Conservation (phyloP, 2,888 invertebrate species). For the Eristalis tenax region DNA sequence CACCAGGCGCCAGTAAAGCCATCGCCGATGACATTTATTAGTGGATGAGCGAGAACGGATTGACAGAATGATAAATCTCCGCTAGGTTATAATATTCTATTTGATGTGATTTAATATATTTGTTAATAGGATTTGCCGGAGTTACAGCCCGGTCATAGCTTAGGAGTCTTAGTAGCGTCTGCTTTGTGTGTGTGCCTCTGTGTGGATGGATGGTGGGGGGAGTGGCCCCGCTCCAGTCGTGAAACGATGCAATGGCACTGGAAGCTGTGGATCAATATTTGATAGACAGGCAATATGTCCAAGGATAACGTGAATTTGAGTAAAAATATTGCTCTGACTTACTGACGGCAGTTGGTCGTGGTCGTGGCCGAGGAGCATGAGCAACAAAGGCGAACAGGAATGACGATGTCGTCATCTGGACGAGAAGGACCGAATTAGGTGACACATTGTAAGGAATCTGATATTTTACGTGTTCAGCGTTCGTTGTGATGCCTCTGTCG, state of each 20-base stretch:
- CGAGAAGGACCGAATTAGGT: constrained; percentile 43
- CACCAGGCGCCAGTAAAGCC: constrained; percentile 40
- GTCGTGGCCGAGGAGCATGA: not conserved
- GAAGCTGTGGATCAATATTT: constrained; percentile 49
- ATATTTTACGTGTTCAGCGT: constrained; percentile 66
- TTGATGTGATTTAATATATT: constrained; percentile 69
- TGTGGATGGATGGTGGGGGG: not conserved
- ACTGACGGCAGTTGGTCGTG: constrained; percentile 42
- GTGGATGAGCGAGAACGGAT: constrained; percentile 68
- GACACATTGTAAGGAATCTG: constrained; percentile 71
- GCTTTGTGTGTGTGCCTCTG: not conserved
- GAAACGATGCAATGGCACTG: not conserved
- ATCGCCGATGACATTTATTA: constrained; percentile 69
- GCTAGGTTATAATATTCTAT: constrained; percentile 69
- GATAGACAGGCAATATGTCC: constrained; percentile 69
- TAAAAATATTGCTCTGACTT: constrained; percentile 54
- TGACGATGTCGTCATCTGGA: constrained; percentile 3
- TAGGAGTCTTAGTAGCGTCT: constrained; percentile 16
- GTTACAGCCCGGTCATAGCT: constrained; percentile 5
- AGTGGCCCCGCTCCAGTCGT: not conserved
- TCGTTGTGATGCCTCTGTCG: not conserved
- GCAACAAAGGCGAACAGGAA: not conserved
- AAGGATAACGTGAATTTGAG: constrained; percentile 50
- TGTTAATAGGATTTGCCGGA: constrained; percentile 59
- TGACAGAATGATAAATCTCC: constrained; percentile 72